Evolutionary conservation across 1,140 invertebrate genomes (phyloP).

Genomic region (Achroia grisella): DNA sequence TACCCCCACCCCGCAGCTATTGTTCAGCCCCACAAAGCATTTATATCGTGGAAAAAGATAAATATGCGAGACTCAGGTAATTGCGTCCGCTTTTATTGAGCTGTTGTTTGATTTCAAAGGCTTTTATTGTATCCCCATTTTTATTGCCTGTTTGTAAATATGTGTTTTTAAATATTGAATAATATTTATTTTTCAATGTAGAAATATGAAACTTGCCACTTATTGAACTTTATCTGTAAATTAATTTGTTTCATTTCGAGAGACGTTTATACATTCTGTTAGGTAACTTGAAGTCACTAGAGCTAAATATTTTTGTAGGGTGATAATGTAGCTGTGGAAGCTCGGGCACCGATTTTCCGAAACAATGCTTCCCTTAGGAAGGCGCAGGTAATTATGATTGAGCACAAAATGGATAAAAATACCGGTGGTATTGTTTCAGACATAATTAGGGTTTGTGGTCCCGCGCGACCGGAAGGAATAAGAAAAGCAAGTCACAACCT

Average conservation of each 20-base stretch:
- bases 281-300: slow-evolving; percentile 7
- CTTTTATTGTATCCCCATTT: slow-evolving; percentile 27
- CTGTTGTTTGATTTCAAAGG: slow-evolving; percentile 63
- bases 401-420: slow-evolving; percentile 68
- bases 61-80: slow-evolving; percentile 63
- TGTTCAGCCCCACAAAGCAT: slow-evolving; percentile 58
- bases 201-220: neutral
- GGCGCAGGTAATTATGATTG: slow-evolving; percentile 64
- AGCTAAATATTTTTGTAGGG: slow-evolving; percentile 22
- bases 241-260: too few relatives aligned
- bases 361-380: slow-evolving; percentile 50
- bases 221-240: neutral
- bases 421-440: slow-evolving; percentile 60
- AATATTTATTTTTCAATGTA: slow-evolving; percentile 10
- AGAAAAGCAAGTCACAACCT: slow-evolving; percentile 47
- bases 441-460: slow-evolving; percentile 68
- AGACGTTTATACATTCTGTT: too few relatives aligned
- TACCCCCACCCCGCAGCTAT: slow-evolving; percentile 35
- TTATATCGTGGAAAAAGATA: slow-evolving; percentile 64
- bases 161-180: neutral
- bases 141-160: too few relatives aligned
- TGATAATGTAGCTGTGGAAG: slow-evolving; percentile 26
- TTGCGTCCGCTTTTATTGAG: slow-evolving; percentile 60
- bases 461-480: slow-evolving; percentile 15
- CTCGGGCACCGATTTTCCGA: slow-evolving; percentile 39